A percentile compares a stretch with the other conserved stretches of the same genome.
phyloP scores from a whole-genome alignment of 2,888 invertebrate genomes.

The Danaus chrysippus region DNA sequence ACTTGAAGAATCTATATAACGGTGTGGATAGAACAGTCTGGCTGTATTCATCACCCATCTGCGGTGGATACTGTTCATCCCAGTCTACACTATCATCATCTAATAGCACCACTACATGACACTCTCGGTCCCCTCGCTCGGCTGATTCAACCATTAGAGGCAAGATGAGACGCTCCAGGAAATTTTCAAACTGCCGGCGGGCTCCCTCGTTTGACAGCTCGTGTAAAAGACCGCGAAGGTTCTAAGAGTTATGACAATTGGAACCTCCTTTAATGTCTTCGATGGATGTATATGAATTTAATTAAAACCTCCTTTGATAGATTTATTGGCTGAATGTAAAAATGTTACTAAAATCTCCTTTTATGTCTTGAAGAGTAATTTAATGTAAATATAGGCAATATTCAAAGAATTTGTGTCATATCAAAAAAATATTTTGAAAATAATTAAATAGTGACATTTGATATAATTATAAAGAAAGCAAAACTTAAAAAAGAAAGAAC shows the following conservation, averaged over 20 bases:
- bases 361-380: too few relatives aligned
- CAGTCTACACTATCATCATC: slow-evolving; percentile 98
- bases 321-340: too few relatives aligned
- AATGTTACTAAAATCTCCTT: too few relatives aligned
- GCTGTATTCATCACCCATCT: slow-evolving; percentile 99
- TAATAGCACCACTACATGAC: slow-evolving; percentile 95
- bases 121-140: slow-evolving; percentile 97
- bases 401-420: too few relatives aligned
- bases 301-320: too few relatives aligned
- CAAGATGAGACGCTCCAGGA: slow-evolving; percentile 95
- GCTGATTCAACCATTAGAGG: slow-evolving; percentile 98
- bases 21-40: slow-evolving; percentile 97
- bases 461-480: too few relatives aligned
- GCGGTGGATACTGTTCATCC: slow-evolving; percentile 99
- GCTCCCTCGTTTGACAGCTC: slow-evolving; percentile 99
- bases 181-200: slow-evolving; percentile 96
- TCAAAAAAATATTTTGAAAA: too few relatives aligned
- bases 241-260: slow-evolving; percentile 74
- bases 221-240: slow-evolving; percentile 96
- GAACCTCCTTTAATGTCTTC: too few relatives aligned
- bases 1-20: slow-evolving; percentile 98
- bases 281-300: too few relatives aligned
- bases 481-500: too few relatives aligned
- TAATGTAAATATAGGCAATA: too few relatives aligned
- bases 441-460: too few relatives aligned